Percentiles rank a stretch among this genome's conserved stretches.
Evolutionary conservation across 2,888 invertebrate genomes (phyloP).

Genomic region (Hirudinaria manillensis): DNA sequence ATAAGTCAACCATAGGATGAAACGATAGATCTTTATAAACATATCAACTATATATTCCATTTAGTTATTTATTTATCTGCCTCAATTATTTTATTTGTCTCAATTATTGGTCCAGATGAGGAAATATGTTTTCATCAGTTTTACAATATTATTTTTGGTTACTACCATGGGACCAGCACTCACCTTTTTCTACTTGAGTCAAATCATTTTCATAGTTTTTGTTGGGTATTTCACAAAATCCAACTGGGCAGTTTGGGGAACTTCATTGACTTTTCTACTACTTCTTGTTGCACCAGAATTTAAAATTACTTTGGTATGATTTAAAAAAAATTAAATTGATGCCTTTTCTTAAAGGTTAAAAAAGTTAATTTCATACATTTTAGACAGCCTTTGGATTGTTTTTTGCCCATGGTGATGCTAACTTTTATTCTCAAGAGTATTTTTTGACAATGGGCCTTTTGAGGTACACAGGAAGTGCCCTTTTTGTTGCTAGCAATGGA

Average conservation of each 20-base stretch:
- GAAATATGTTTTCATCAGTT: not conserved
- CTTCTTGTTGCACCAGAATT: conserved; percentile 15
- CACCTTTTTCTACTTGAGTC: not conserved
- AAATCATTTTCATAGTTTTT: not conserved
- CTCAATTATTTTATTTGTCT: too few relatives aligned
- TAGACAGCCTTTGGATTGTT: not conserved
- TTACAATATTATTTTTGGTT: not conserved
- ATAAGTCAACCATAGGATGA: too few relatives aligned
- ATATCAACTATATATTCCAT: too few relatives aligned
- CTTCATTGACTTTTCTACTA: not conserved
- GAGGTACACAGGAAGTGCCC: conserved; percentile 18
- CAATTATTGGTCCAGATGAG: conserved; percentile 6
- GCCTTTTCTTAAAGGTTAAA: not conserved
- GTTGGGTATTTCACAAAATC: not conserved
- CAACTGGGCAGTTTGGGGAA: conserved; percentile 8
- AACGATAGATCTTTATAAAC: too few relatives aligned
- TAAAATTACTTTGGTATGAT: not conserved
- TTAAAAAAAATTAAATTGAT: not conserved
- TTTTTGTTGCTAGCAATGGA: not conserved
- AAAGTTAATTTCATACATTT: not conserved
- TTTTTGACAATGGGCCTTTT: conserved; percentile 20
- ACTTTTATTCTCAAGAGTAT: conserved; percentile 22
- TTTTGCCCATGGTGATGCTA: not conserved
- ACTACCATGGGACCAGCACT: not conserved
- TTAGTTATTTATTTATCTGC: too few relatives aligned